Evolutionary conservation across 2,797 vertebrate genomes (phyloP).

Genomic region (Pangasius macronema): DNA sequence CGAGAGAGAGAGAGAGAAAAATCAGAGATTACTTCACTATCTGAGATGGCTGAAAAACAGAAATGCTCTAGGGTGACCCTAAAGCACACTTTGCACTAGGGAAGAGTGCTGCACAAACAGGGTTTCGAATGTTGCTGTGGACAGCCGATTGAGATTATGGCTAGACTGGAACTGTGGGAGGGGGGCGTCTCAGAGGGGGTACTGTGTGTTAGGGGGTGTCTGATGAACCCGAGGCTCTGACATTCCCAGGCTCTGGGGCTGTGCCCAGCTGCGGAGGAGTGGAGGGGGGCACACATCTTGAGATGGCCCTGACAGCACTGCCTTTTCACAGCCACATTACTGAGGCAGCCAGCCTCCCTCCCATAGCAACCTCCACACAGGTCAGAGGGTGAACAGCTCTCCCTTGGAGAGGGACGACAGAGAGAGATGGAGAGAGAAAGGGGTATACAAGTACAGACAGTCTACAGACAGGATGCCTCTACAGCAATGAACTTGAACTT

Average conservation of each 20-base stretch:
- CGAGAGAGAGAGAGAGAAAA: not conserved
- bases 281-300: constrained; percentile 77
- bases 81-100: constrained; percentile 6
- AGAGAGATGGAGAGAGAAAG: constrained; percentile 19
- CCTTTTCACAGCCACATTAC: constrained; percentile 90
- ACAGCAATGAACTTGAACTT: constrained; percentile 77
- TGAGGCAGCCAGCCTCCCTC: constrained; percentile 81
- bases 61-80: not conserved
- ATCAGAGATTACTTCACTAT: not conserved
- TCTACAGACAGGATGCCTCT: constrained; percentile 57
- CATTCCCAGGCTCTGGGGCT: constrained; percentile 91
- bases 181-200: constrained; percentile 33
- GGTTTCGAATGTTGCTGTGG: constrained; percentile 16
- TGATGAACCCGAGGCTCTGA: constrained; percentile 59
- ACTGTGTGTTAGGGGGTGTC: constrained; percentile 43
- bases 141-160: constrained; percentile 45
- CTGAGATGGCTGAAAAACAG: not conserved
- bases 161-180: constrained; percentile 54
- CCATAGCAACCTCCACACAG: constrained; percentile 88
- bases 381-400: constrained; percentile 75
- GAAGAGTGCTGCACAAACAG: constrained; percentile 27
- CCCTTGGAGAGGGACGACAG: constrained; percentile 38
- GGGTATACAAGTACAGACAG: constrained; percentile 35
- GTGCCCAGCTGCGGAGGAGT: constrained; percentile 72
- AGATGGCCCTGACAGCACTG: constrained; percentile 94